These are phyloP conservation scores for Brachyopa scutellaris DNA, from an alignment of 2,888 invertebrate genomes.

Conservation along the genomic window DNA sequence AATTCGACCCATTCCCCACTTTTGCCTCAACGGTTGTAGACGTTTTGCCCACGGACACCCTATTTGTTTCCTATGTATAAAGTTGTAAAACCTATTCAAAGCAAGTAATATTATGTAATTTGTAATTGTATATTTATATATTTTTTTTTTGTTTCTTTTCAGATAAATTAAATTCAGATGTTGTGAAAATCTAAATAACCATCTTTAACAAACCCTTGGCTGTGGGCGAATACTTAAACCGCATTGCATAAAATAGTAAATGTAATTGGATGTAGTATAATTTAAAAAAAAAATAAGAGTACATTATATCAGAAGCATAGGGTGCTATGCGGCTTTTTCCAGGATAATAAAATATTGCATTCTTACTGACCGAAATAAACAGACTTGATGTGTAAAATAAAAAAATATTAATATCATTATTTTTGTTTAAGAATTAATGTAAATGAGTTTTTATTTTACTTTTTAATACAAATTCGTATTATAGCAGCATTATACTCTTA, in stretches of 20 bases:
- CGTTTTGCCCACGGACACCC: too few species aligned
- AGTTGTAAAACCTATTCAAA: too few species aligned
- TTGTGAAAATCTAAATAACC: conserved; percentile 34
- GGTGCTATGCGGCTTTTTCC: neutral
- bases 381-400: neutral
- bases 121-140: neutral
- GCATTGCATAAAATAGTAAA: conserved; percentile 38
- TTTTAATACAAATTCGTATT: neutral
- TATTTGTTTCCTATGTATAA: too few species aligned
- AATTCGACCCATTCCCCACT: too few species aligned
- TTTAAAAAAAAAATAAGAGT: conserved; percentile 28
- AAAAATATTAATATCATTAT: neutral
- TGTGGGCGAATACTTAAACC: conserved; percentile 60
- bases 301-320: neutral
- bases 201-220: conserved; percentile 41
- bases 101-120: neutral
- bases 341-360: neutral
- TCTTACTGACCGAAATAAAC: neutral
- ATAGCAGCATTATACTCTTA: neutral
- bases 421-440: neutral
- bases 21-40: too few species aligned
- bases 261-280: conserved; percentile 24
- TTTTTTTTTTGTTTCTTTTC: conserved; percentile 20
- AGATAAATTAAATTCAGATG: conserved; percentile 28
- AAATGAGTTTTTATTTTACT: neutral